Base-by-base conservation (phyloP, 2,888 invertebrate species). In the Chaitophorus viminalis region DNA sequence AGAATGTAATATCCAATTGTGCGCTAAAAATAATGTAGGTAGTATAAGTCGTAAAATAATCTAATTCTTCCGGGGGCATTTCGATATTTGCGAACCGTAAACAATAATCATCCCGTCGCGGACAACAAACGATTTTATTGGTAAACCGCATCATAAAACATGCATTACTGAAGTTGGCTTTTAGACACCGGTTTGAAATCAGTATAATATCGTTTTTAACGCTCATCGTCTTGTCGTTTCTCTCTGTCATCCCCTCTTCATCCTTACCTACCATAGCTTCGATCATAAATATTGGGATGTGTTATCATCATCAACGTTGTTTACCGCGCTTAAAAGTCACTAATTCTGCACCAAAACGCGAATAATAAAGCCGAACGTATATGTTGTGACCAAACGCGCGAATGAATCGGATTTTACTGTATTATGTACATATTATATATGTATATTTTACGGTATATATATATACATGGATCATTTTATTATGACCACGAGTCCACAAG, bases 11-110 rank as follows among this genome's bases (percentile, higher is more conserved):
- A 68, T 81, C 65, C 68, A 33, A 68, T 68, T 81, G 81, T 68
- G 68, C 36, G 68, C 36, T 68, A 31, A 68, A 81, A 68, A 39
- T 68, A 46, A 81, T 31, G 81, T 68, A 81, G 81, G 81, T 46
- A 65, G 81, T 31, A n/a, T n/a, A 21, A 68, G 81, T 81, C 81
- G 81, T 81, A 81, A 81, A 81, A 81, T 81, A 81, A 81, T 81
- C 81, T 65, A 81, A 81, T 81, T 81, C 81, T 81, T 81, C 39
- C 68, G 68, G 68, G 68, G 68, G 68, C 68, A 31, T 81, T 81
- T 68, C 81, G 39, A 81, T 81, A 18, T 29, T 4, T 68, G 9
- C 39, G 46, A 39, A 81, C 39, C 81, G 68, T 81, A 81, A 68
- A 81, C 68, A 68, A 81, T 81, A 81, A 81, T 81, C 68, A 68